A percentile compares a stretch with the other conserved stretches of the same genome.
Conservation (phyloP, 2,888 invertebrate species). For the Sminthurinus aureus region DNA sequence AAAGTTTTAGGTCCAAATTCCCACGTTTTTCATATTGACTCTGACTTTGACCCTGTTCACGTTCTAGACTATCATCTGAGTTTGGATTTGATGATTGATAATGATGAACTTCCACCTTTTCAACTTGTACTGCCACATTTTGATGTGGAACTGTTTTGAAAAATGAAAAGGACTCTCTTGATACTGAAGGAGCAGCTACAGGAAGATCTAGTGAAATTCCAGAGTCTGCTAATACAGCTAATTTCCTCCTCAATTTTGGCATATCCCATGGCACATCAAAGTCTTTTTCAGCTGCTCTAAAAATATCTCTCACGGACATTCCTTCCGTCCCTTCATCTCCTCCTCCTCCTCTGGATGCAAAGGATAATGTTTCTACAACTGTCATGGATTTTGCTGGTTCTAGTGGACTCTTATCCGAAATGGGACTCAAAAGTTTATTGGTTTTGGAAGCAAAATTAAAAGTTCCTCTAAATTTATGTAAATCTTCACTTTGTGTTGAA, state of each 20-base stretch:
- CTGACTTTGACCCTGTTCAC: neutral
- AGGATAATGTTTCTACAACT: neutral
- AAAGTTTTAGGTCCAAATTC: slow-evolving; percentile 24
- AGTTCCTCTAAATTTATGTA: slow-evolving; percentile 28
- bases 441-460: slow-evolving; percentile 26
- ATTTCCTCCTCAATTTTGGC: slow-evolving; percentile 82
- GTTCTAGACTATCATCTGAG: neutral
- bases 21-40: slow-evolving; percentile 5
- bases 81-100: neutral
- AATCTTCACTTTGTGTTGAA: slow-evolving; percentile 57
- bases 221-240: slow-evolving; percentile 69
- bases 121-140: neutral
- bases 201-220: slow-evolving; percentile 58
- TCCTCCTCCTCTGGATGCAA: neutral
- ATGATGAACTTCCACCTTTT: neutral
- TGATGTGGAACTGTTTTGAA: neutral
- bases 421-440: slow-evolving; percentile 56
- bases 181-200: neutral
- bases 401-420: slow-evolving; percentile 59
- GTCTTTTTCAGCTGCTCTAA: slow-evolving; percentile 69
- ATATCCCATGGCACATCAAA: slow-evolving; percentile 85
- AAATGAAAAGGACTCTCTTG: neutral
- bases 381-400: slow-evolving; percentile 47
- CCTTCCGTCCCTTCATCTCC: neutral
- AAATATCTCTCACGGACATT: slow-evolving; percentile 19